These are phyloP conservation scores for Andrena cerasifolii DNA, from an alignment of 1,140 invertebrate species.

Conservation along the genomic window DNA sequence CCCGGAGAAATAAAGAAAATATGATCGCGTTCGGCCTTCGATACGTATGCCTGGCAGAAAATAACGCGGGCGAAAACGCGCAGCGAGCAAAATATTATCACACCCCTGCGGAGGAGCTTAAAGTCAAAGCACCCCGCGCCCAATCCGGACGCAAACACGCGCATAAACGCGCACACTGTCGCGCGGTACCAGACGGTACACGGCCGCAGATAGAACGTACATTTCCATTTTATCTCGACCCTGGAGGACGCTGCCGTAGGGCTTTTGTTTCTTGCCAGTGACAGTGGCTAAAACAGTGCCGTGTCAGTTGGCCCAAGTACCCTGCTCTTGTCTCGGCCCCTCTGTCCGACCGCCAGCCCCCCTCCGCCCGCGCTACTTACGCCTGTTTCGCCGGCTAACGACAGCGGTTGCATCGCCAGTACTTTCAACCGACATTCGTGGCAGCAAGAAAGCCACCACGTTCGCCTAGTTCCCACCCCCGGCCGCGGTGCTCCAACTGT, in stretches of 20 bases:
- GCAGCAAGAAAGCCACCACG: slow-evolving; percentile 17
- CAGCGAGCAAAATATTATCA: slow-evolving; percentile 30
- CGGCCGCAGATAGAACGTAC: too few relatives aligned
- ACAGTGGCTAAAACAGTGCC: slow-evolving; percentile 54
- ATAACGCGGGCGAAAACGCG: too few relatives aligned
- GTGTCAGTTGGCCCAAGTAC: slow-evolving; percentile 51
- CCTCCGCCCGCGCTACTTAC: slow-evolving; percentile 41
- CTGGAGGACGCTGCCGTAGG: slow-evolving; percentile 30
- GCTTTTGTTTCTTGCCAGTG: slow-evolving; percentile 73
- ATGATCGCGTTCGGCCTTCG: neutral
- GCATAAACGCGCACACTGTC: neutral
- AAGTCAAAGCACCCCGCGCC: neutral
- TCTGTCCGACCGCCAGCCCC: neutral
- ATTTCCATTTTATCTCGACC: slow-evolving; percentile 71
- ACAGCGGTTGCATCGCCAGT: slow-evolving; percentile 1
- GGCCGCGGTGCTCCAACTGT: neutral
- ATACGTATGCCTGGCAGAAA: neutral
- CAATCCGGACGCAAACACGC: neutral
- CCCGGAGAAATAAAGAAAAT: neutral
- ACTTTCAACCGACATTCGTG: slow-evolving; percentile 29
- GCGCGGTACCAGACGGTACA: neutral
- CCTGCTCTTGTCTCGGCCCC: neutral
- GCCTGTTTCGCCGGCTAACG: slow-evolving; percentile 49
- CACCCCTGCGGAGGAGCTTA: neutral
- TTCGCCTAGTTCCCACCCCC: neutral